These are phyloP conservation scores for Phrynosoma platyrhinos DNA, from an alignment of 2,113 vertebrate genomes.

Conservation along the genomic window DNA sequence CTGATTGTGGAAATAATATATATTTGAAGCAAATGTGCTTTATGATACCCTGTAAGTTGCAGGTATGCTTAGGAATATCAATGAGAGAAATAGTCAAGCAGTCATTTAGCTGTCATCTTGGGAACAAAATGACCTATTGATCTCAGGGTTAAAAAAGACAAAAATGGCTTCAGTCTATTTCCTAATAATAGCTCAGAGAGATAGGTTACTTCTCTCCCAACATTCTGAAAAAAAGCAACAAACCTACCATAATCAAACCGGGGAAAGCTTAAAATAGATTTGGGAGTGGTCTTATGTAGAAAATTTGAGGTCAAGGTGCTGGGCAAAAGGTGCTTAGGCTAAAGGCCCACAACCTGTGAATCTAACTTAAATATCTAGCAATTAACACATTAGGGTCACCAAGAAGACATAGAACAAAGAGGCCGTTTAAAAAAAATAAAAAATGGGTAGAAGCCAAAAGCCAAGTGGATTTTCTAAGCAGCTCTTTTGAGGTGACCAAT, in stretches of 20 bases:
- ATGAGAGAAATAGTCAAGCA: constrained; percentile 49
- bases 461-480: neutral
- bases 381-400: constrained; percentile 26
- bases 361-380: constrained; percentile 17
- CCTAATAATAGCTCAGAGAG: constrained; percentile 27
- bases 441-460: neutral
- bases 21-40: constrained; percentile 48
- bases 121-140: constrained; percentile 69
- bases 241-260: neutral
- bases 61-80: constrained; percentile 60
- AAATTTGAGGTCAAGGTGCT: neutral
- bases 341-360: neutral
- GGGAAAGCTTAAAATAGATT: accelerated
- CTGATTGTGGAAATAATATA: constrained; percentile 39
- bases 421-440: neutral
- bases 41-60: constrained; percentile 60
- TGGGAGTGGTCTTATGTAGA: neutral
- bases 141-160: constrained; percentile 63
- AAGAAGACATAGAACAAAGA: neutral
- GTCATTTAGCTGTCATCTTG: constrained; percentile 60
- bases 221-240: constrained; percentile 28
- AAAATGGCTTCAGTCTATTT: neutral
- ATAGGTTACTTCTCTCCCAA: neutral
- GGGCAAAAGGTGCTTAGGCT: neutral
- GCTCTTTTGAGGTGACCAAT: neutral